Conservation (phyloP, 2,888 invertebrate species). For the Sthenelais limicola region DNA sequence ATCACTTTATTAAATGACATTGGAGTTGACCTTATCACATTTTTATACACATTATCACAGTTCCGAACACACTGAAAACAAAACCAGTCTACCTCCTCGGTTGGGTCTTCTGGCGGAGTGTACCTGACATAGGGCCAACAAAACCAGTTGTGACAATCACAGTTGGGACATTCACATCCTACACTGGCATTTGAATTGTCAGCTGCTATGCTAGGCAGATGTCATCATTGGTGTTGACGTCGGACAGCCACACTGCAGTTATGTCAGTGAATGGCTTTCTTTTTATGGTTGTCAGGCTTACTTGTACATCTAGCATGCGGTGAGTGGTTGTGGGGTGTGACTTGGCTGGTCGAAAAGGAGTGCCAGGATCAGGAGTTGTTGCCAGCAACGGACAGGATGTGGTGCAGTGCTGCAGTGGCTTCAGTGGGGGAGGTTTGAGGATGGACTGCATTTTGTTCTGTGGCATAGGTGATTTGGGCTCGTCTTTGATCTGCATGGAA, state of each 20-base stretch:
- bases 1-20: too few relatives aligned
- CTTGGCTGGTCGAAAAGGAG: neutral
- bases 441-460: too few relatives aligned
- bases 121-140: slow-evolving; percentile 11
- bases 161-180: slow-evolving; percentile 29
- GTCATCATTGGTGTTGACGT: neutral
- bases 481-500: neutral
- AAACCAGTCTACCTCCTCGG: neutral
- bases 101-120: neutral
- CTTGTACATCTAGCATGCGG: neutral
- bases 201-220: neutral
- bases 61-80: neutral
- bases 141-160: slow-evolving; percentile 33
- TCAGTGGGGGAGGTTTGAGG: too few relatives aligned
- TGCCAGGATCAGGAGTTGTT: too few relatives aligned
- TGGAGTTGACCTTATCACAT: too few relatives aligned
- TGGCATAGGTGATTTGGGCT: too few relatives aligned
- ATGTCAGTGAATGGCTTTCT: neutral
- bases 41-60: neutral
- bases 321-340: neutral
- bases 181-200: slow-evolving; percentile 22
- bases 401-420: too few relatives aligned
- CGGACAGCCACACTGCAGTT: neutral
- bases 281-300: too few relatives aligned
- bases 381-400: too few relatives aligned